phyloP scores from a whole-genome alignment of 2,888 invertebrate species.

The Drosophila birchii region DNA sequence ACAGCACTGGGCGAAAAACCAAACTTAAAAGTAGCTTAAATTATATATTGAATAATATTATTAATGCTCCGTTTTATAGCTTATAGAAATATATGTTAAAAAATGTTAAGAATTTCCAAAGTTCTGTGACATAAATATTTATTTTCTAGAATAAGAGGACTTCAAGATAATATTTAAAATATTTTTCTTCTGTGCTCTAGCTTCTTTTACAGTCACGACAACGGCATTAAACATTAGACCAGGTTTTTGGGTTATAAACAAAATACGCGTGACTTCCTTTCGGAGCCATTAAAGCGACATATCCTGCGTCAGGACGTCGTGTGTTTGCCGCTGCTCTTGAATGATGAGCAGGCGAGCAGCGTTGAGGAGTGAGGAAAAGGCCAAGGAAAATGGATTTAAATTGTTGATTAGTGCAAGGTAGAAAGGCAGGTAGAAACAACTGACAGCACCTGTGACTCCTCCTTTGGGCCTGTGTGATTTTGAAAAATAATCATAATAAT shows the following conservation, averaged over 20 bases:
- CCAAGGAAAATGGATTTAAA: conserved; percentile 78
- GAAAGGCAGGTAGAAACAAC: conserved; percentile 44
- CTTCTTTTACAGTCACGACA: conserved; percentile 17
- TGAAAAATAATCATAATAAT: conserved; percentile 80
- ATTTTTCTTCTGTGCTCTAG: background rate
- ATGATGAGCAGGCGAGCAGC: conserved; percentile 38
- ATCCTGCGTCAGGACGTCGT: conserved; percentile 68
- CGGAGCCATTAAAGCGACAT: conserved; percentile 78
- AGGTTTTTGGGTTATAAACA: conserved; percentile 73
- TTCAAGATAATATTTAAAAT: background rate
- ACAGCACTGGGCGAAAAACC: conserved; percentile 8
- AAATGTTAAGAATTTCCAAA: no score
- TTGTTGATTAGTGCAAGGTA: conserved; percentile 74
- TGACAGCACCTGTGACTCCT: conserved; percentile 41
- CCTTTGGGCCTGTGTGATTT: conserved; percentile 47
- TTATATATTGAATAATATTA: no score
- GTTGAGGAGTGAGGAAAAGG: conserved; percentile 48
- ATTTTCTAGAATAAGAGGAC: background rate
- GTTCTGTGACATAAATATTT: no score
- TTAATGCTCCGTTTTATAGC: background rate
- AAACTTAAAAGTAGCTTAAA: background rate
- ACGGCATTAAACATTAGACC: conserved; percentile 67
- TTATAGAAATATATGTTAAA: no score
- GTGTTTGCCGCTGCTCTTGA: conserved; percentile 18
- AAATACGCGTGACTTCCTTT: conserved; percentile 82